These are phyloP conservation scores for Conomelus anceps DNA, from an alignment of 2,888 invertebrate genomes.

Conservation along the genomic window DNA sequence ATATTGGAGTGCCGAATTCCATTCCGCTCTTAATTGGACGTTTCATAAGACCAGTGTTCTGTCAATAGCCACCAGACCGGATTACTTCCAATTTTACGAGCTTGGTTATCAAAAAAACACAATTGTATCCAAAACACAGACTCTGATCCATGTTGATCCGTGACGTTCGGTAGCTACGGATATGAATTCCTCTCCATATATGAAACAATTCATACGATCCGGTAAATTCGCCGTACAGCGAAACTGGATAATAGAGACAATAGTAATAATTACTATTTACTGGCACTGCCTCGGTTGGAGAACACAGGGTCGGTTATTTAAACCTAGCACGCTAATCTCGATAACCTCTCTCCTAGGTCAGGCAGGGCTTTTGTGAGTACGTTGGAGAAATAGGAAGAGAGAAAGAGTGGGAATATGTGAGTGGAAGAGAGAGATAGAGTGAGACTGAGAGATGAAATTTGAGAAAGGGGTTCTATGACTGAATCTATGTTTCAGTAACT, in stretches of 20 bases:
- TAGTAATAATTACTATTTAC: not conserved
- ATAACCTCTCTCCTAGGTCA: not conserved
- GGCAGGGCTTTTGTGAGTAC: not conserved
- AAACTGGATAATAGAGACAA: not conserved
- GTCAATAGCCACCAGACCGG: not conserved
- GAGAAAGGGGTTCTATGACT: too few relatives aligned
- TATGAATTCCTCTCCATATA: not conserved
- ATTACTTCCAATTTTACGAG: not conserved
- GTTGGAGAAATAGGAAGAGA: not conserved
- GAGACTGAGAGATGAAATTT: too few relatives aligned
- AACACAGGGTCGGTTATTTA: not conserved
- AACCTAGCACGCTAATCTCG: not conserved
- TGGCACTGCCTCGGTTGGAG: not conserved
- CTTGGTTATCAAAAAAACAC: not conserved
- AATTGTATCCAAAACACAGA: not conserved
- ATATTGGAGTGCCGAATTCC: not conserved
- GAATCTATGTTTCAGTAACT: too few relatives aligned
- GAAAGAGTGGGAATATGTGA: too few relatives aligned
- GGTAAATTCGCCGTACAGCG: not conserved
- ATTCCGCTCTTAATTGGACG: not conserved
- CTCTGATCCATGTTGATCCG: not conserved
- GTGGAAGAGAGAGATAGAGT: too few relatives aligned
- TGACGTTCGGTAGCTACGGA: not conserved
- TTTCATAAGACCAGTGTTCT: not conserved
- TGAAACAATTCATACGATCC: not conserved